Base-by-base conservation (phyloP, 2,113 vertebrate species). In the Manacus vitellinus region DNA sequence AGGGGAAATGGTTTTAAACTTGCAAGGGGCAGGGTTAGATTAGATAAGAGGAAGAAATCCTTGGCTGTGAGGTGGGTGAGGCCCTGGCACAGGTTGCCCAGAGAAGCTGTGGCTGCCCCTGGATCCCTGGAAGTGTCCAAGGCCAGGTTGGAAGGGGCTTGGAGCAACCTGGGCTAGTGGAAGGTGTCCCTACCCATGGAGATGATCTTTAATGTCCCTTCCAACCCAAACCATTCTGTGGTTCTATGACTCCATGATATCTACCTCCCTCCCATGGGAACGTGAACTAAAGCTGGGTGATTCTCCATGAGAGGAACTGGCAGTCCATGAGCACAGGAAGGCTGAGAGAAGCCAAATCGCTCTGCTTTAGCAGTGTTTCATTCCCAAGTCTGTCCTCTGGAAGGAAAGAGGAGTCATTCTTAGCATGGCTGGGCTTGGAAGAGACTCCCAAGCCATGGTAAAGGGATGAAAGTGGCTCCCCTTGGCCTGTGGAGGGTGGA, bases 131-230 rank as follows among this genome's bases (percentile, higher is more conserved):
- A 13, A 47, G 12, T 70, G 79, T 4, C 18, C 30, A 31, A 90
- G 35, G 17, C 11, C 41, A 55, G 55, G 47, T 0, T 74, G 68
- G 62, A 46, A 0, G 0, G 28, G 14, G 16, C 6, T 1, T 68
- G 62, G 71, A 89, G 24, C 13, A 10, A 0, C 8, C 13, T 75
- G 71, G 54, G 16, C 1, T 1, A 5, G 30, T n/a, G 39, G 33
- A 20, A 75, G 15, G 4, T 54, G 70, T 46, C 46, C 28, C 15
- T 61, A 28, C 6, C 56, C 9, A 3, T 51, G 31, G 44, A 16
- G 41, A 6, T 41, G 7, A 8, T 4, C 9, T 46, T 37, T 5
- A 52, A 74, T n/a, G 8, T 46, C 30, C n/a, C 33, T 68, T 76
- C 62, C 47, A 68, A 68, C 3, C 24, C 20, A 75, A 75, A 61